These are phyloP conservation scores for Calypte anna DNA, from an alignment of 2,113 vertebrate genomes.

Conservation along the genomic window DNA sequence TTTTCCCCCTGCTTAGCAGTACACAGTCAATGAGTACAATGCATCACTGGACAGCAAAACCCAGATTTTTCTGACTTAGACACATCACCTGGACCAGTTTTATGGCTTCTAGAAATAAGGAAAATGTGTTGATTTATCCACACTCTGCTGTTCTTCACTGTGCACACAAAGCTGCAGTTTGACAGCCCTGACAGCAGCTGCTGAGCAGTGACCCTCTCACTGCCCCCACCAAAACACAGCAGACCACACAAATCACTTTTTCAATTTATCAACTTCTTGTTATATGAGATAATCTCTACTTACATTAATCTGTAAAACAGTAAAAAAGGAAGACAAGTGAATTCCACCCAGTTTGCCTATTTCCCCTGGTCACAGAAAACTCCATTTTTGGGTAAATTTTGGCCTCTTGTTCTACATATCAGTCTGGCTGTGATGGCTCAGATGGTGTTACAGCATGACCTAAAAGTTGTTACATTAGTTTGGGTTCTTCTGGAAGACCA, in stretches of 20 bases:
- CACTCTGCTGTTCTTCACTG: not conserved
- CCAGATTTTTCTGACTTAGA: accelerated
- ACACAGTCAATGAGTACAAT: not conserved
- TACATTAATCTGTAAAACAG: not conserved
- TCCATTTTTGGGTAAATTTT: not conserved
- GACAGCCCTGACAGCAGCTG: not conserved
- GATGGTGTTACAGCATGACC: not conserved
- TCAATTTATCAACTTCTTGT: not conserved
- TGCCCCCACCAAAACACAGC: not conserved
- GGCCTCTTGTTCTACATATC: not conserved
- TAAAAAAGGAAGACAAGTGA: not conserved
- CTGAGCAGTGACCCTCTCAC: not conserved
- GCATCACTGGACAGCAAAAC: not conserved
- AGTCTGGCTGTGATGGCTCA: not conserved
- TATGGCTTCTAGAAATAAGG: not conserved
- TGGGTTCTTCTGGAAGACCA: not conserved
- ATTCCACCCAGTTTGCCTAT: not conserved
- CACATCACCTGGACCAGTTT: accelerated
- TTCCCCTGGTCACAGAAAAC: not conserved
- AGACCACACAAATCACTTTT: not conserved
- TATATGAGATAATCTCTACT: not conserved
- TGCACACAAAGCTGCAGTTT: not conserved
- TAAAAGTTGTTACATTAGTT: not conserved
- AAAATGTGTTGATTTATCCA: not conserved
- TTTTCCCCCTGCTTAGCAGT: not conserved